Evolutionary conservation across 2,888 invertebrate species (phyloP).

Genomic region (Andrena hattorfiana): DNA sequence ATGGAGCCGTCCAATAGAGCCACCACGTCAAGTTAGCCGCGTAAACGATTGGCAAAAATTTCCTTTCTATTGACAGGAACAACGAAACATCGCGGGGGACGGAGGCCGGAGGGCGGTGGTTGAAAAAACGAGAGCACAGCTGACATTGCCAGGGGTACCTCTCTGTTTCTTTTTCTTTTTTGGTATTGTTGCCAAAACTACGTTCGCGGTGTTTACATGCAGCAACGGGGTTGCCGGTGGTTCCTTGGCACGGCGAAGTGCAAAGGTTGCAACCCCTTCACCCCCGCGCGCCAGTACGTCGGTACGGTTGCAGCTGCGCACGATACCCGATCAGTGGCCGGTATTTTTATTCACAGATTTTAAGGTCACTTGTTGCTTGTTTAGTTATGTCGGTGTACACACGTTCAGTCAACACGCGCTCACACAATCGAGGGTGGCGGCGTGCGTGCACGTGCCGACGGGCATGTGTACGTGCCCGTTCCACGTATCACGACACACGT

Average conservation of each 20-base stretch:
- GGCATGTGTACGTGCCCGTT: conserved; percentile 52
- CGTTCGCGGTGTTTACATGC: conserved; percentile 67
- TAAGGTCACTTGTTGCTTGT: conserved; percentile 85
- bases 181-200: conserved; percentile 34
- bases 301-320: conserved; percentile 66
- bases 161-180: not conserved
- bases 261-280: conserved; percentile 51
- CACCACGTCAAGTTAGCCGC: not conserved
- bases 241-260: conserved; percentile 68
- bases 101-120: conserved; percentile 10
- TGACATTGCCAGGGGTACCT: conserved; percentile 41
- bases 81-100: not conserved
- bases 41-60: conserved; percentile 43
- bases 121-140: conserved; percentile 40
- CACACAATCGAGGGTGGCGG: conserved; percentile 24
- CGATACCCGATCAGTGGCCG: conserved; percentile 80
- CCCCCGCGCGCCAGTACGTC: conserved; percentile 14
- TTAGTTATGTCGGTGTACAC: conserved; percentile 82
- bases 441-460: conserved; percentile 18
- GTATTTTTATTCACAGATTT: conserved; percentile 84
- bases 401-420: conserved; percentile 66
- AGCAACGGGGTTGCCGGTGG: conserved; percentile 53
- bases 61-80: conserved; percentile 42
- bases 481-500: conserved; percentile 64
- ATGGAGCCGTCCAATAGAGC: not conserved